Evolutionary conservation across 2,797 vertebrate genomes (phyloP).

Genomic region (Acipenser transmontanus): DNA sequence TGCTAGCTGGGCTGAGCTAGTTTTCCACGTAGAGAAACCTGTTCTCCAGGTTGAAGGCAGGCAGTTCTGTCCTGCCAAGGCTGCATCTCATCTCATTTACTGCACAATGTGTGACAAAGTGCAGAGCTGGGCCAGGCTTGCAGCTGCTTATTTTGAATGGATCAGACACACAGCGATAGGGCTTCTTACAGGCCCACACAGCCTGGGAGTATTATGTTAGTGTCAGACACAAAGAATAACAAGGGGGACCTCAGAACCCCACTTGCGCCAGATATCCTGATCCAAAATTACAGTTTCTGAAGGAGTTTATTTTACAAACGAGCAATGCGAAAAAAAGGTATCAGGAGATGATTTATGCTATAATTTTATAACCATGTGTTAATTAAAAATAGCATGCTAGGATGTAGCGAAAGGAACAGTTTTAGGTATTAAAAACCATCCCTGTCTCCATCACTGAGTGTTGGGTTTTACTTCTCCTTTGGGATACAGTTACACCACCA

Average conservation of each 20-base stretch:
- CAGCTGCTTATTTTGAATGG: slow-evolving; percentile 57
- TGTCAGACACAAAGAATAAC: slow-evolving; percentile 56
- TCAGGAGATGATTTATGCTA: slow-evolving; percentile 40
- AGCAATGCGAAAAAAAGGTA: slow-evolving; percentile 32
- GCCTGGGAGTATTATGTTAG: slow-evolving; percentile 34
- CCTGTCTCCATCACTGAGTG: too few species aligned
- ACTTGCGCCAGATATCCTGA: slow-evolving; percentile 16
- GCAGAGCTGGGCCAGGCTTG: slow-evolving; percentile 37
- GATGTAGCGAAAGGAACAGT: not conserved
- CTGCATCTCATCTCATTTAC: slow-evolving; percentile 41
- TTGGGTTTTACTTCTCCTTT: too few species aligned
- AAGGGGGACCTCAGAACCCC: slow-evolving; percentile 39
- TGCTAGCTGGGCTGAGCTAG: too few species aligned
- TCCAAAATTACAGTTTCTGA: slow-evolving; percentile 32
- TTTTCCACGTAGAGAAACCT: not conserved
- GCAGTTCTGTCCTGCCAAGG: slow-evolving; percentile 10
- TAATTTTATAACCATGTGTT: slow-evolving; percentile 41
- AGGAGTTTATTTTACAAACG: slow-evolving; percentile 44
- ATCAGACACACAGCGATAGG: slow-evolving; percentile 39
- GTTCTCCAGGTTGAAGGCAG: not conserved
- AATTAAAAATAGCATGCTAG: slow-evolving; percentile 43
- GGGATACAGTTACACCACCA: too few species aligned
- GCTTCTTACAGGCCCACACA: slow-evolving; percentile 23
- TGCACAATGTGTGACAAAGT: slow-evolving; percentile 42
- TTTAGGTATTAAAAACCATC: too few species aligned